Evolutionary conservation across 2,797 vertebrate species (phyloP).

Genomic region (Steatocranus sp.): DNA sequence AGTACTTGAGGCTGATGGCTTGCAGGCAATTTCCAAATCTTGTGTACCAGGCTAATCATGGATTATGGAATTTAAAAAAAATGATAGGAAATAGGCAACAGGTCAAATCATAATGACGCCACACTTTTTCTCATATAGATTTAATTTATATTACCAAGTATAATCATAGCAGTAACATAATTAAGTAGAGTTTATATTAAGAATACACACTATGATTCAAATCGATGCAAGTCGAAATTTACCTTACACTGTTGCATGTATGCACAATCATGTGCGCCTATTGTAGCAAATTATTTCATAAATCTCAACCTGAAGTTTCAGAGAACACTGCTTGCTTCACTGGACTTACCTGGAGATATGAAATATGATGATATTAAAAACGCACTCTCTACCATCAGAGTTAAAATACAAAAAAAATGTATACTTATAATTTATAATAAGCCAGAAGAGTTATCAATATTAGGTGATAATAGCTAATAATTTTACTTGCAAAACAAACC

Average conservation of each 20-base stretch:
- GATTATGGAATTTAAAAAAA: background rate
- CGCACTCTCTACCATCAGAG: background rate
- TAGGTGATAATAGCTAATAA: background rate
- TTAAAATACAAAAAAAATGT: background rate
- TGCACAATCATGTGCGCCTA: background rate
- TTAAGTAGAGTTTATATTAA: background rate
- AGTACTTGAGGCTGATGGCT: background rate
- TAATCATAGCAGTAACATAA: background rate
- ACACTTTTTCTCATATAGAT: background rate
- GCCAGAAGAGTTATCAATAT: background rate
- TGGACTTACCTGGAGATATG: accelerated
- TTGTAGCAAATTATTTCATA: background rate
- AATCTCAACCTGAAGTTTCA: background rate
- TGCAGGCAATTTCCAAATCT: conserved; percentile 4
- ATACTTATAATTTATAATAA: background rate
- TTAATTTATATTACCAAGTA: background rate
- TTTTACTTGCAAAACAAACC: background rate
- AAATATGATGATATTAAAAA: background rate
- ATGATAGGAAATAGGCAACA: background rate
- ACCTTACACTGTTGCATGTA: background rate
- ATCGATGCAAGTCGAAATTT: background rate
- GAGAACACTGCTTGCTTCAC: background rate
- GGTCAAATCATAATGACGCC: background rate
- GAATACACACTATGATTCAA: background rate
- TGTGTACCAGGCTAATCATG: background rate